Evolutionary conservation across 64 coral and sea anemone species (phyloP), one percentile per base, ranked within the genome.

Genomic region (Porites lutea): DNA sequence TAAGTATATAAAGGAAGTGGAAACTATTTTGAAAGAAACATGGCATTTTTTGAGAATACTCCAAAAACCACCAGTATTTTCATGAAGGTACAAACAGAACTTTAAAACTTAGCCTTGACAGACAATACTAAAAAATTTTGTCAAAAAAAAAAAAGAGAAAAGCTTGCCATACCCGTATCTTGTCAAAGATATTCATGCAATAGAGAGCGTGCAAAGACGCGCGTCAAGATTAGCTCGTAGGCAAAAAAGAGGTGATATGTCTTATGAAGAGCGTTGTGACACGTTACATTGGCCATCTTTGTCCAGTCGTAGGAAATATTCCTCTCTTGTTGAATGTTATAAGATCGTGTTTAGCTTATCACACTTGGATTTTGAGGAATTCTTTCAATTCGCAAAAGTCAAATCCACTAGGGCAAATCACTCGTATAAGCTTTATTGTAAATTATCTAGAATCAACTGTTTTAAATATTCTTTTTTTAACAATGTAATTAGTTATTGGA

Each of bases 31-130:
- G 13, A 59, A 63, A 53, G 71, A 89, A 89, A 64, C 57, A 16
- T 51, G 72, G 45, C 72, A 43, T 59, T 75, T 75, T 76, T 88
- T 88, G 67, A 88, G 72, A 77, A 89, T 16, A 62, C 87, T 65
- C 87, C 87, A 16, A 89, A 89, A 48, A 52, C 54, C 60, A 90
- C 57, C 74, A 50, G 74, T n/a, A 80, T 80, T 79, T 90, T 80
- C 48, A 79, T 90, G 74, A 90, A 90, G 65, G 74, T 80, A 19
- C 73, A 89, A 89, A 77, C 88, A 47, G 74, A 89, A 67, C 58
- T 79, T 65, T 53, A 89, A 65, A 46, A 77, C n/a, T 16, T 89
- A 14, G 12, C 59, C 73, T 79, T 89, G 49, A 79, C 74, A 70
- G 60, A 79, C 15, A 65, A 46, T 51, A 58, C 75, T n/a, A 79